Evolutionary conservation across 1,140 invertebrate genomes (phyloP).

Genomic region (Asbolus verrucosus): DNA sequence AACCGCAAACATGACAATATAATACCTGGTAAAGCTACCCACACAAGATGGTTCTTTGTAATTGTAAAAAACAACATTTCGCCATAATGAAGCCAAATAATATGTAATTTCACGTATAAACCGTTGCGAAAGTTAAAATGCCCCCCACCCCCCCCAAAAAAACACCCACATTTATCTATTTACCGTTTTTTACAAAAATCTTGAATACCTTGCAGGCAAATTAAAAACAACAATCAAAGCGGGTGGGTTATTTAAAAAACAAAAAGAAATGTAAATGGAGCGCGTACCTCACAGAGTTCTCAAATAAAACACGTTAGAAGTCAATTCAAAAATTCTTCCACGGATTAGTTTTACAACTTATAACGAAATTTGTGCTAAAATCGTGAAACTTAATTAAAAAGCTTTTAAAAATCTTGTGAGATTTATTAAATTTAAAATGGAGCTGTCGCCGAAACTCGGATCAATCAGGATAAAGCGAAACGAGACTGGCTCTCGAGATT

Average conservation of each 20-base stretch:
- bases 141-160: no score
- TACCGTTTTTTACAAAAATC: neutral
- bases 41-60: neutral
- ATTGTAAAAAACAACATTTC: neutral
- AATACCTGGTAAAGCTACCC: neutral
- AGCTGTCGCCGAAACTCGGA: neutral
- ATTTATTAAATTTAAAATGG: neutral
- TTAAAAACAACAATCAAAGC: neutral
- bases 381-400: neutral
- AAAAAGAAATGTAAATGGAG: no score
- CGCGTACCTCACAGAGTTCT: no score
- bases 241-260: neutral
- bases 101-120: no score
- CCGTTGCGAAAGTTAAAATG: neutral
- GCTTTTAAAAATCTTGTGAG: neutral
- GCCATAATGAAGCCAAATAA: neutral
- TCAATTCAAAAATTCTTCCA: no score
- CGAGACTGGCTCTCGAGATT: neutral
- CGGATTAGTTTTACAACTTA: no score
- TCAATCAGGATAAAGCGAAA: constrained; percentile 1
- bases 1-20: neutral
- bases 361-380: no score
- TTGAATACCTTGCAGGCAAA: neutral
- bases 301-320: no score
- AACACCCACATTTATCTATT: no score